Conservation (phyloP, 1,140 invertebrate species). For the Nasonia giraulti region DNA sequence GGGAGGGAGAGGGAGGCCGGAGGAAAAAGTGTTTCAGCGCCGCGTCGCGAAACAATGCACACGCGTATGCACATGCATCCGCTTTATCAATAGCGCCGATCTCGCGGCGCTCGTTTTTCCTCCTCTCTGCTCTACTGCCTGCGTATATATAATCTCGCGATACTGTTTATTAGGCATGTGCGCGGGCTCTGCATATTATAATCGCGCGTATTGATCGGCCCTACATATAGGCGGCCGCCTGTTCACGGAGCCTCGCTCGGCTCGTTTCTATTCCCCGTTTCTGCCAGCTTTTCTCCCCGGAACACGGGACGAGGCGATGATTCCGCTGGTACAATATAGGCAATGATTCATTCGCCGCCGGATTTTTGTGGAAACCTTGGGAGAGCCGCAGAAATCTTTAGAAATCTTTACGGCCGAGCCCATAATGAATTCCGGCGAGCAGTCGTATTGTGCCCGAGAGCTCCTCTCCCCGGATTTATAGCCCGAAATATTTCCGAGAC, state of each 20-base stretch:
- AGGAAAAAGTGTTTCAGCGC: conserved; percentile 43
- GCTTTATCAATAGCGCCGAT: conserved; percentile 47
- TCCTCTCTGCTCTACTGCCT: neutral
- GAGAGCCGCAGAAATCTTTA: conserved; percentile 43
- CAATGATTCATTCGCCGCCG: conserved; percentile 6
- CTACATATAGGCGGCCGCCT: neutral
- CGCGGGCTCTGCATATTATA: conserved; percentile 40
- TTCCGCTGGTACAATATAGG: no score
- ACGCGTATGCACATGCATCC: conserved; percentile 24
- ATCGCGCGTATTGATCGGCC: conserved; percentile 39
- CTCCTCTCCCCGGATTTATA: conserved; percentile 37
- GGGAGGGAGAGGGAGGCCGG: neutral
- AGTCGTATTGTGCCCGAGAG: conserved; percentile 11
- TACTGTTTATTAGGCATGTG: conserved; percentile 45
- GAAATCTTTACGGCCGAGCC: conserved; percentile 38
- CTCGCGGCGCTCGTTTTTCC: conserved; percentile 27
- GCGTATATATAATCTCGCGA: conserved; percentile 31
- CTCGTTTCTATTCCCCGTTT: neutral
- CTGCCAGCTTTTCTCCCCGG: neutral
- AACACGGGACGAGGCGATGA: no score
- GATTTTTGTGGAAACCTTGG: conserved; percentile 47
- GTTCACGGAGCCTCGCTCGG: neutral
- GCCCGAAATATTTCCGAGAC: conserved; percentile 48
- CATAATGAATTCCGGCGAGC: conserved; percentile 46
- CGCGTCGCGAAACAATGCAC: conserved; percentile 58